A percentile compares a stretch with the other conserved stretches of the same genome.
Evolutionary conservation across 2,888 invertebrate species (phyloP).

Genomic region (Opisthograptis luteolata): DNA sequence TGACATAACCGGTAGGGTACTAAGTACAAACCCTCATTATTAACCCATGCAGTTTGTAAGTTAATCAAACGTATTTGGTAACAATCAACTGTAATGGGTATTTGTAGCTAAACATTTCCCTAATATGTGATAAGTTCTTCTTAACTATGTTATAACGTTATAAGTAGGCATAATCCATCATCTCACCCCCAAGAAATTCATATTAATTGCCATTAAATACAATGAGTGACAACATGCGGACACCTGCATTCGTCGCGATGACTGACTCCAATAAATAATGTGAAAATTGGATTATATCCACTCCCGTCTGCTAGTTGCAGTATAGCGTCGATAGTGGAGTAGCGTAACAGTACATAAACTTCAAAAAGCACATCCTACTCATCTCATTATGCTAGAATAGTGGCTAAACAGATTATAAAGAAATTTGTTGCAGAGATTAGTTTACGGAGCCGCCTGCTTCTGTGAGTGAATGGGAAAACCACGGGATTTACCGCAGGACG

Average conservation of each 20-base stretch:
- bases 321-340: background rate
- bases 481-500: too few species aligned
- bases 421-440: too few species aligned
- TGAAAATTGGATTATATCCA: conserved; percentile 29
- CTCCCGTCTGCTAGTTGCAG: conserved; percentile 8
- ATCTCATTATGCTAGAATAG: too few species aligned
- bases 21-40: too few species aligned
- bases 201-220: conserved; percentile 27
- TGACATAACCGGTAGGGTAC: too few species aligned
- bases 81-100: too few species aligned
- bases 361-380: too few species aligned
- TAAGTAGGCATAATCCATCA: conserved; percentile 1
- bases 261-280: conserved; percentile 21
- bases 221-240: conserved; percentile 14
- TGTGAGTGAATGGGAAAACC: too few species aligned
- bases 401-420: too few species aligned
- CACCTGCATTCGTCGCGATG: conserved; percentile 29
- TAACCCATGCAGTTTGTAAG: too few species aligned
- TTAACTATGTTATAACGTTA: background rate
- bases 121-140: background rate
- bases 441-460: too few species aligned
- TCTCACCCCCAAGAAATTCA: conserved; percentile 5
- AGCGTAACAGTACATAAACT: conserved; percentile 4
- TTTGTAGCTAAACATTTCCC: background rate
- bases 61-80: too few species aligned